Evolutionary conservation across 2,888 invertebrate species (phyloP).

Genomic region (Acronicta aceris): DNA sequence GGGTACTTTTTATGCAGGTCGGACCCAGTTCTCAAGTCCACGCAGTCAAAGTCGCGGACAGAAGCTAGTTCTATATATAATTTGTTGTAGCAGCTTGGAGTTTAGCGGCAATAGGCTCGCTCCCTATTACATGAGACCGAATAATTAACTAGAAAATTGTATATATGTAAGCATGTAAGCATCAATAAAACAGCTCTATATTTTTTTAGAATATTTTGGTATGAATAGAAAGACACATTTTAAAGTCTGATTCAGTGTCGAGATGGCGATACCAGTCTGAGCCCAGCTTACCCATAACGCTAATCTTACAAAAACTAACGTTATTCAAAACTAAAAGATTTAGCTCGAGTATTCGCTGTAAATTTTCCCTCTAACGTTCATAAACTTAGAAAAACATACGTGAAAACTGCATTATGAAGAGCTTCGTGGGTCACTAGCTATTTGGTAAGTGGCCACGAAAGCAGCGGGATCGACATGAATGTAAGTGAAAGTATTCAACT

Average conservation of each 20-base stretch:
- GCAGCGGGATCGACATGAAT: conserved; percentile 7
- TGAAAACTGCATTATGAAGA: conserved; percentile 68
- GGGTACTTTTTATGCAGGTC: too few relatives aligned
- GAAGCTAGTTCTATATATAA: too few relatives aligned
- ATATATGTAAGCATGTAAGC: neutral
- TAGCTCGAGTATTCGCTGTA: conserved; percentile 62
- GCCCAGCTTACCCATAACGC: conserved; percentile 52
- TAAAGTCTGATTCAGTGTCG: conserved; percentile 39
- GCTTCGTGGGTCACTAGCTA: conserved; percentile 60
- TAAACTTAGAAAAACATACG: conserved; percentile 72
- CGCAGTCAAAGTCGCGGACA: too few relatives aligned
- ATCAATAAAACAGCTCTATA: neutral
- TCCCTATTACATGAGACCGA: too few relatives aligned
- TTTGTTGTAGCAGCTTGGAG: too few relatives aligned
- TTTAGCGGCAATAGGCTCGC: too few relatives aligned
- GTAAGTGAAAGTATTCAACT: conserved; percentile 2
- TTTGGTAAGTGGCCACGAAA: conserved; percentile 27
- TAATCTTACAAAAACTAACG: conserved; percentile 55
- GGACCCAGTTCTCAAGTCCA: too few relatives aligned
- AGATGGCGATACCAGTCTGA: conserved; percentile 44
- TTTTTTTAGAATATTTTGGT: conserved; percentile 5
- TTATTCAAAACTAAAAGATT: conserved; percentile 63
- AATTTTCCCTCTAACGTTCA: conserved; percentile 64
- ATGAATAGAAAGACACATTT: conserved; percentile 30
- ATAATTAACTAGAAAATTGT: too few relatives aligned